Evolutionary conservation across 1,140 invertebrate genomes (phyloP).

Genomic region (Papilio xuthus): DNA sequence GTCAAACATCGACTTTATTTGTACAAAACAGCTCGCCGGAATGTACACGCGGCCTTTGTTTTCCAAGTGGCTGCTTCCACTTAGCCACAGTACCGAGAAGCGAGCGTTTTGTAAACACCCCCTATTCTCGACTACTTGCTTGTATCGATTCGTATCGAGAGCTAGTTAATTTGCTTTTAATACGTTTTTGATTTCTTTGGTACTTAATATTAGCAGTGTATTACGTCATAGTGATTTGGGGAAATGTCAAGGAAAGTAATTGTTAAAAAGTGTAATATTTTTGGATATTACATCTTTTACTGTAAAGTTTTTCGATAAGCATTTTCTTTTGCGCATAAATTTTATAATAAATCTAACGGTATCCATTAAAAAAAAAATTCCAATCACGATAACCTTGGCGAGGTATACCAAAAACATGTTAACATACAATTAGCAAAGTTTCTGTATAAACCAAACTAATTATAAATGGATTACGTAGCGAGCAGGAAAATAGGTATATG

Average conservation of each 20-base stretch:
- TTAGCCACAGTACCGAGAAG: conserved; percentile 53
- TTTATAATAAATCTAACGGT: neutral
- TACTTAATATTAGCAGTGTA: neutral
- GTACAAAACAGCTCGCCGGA: conserved; percentile 50
- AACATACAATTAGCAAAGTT: neutral
- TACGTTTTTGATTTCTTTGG: neutral
- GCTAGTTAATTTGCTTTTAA: conserved; percentile 17
- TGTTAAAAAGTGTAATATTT: too few species aligned
- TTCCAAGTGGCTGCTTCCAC: conserved; percentile 60
- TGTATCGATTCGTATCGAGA: neutral
- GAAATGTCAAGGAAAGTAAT: neutral
- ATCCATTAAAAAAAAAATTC: neutral
- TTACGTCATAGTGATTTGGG: neutral
- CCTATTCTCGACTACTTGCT: conserved; percentile 43
- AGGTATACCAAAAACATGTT: neutral
- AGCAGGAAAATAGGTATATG: neutral
- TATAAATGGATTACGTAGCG: neutral
- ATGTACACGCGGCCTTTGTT: conserved; percentile 59
- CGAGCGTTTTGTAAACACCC: conserved; percentile 50
- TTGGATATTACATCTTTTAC: too few species aligned
- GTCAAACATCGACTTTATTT: conserved; percentile 48
- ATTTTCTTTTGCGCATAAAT: too few species aligned
- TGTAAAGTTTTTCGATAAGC: too few species aligned
- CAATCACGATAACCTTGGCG: neutral
- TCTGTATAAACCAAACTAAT: neutral